Evolutionary conservation across 1,140 invertebrate genomes (phyloP).

Genomic region (Sarcophaga peregrina): DNA sequence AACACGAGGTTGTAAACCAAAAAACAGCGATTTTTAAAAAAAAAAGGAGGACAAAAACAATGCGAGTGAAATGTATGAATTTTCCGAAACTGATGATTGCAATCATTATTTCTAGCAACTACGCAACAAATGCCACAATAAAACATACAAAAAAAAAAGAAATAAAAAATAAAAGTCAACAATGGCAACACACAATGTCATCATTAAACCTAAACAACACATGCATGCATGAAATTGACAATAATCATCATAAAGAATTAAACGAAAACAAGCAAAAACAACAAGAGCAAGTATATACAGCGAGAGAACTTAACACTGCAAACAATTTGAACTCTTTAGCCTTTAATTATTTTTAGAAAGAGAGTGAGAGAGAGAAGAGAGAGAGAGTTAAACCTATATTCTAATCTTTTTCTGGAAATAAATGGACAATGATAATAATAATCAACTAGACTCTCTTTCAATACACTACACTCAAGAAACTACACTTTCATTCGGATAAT

Average conservation of each 20-base stretch:
- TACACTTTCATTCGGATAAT: too few species aligned
- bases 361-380: too few species aligned
- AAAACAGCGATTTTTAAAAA: too few species aligned
- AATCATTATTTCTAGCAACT: slow-evolving; percentile 18
- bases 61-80: too few species aligned
- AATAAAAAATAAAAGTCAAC: not conserved
- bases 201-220: not conserved
- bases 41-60: too few species aligned
- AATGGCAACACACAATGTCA: not conserved
- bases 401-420: too few species aligned
- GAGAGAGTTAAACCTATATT: too few species aligned
- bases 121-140: too few species aligned
- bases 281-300: not conserved
- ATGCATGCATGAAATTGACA: slow-evolving; percentile 1
- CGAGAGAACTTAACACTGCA: not conserved
- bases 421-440: too few species aligned
- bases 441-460: too few species aligned
- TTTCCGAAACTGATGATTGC: not conserved
- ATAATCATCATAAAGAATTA: not conserved
- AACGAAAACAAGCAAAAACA: not conserved
- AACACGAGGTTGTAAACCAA: too few species aligned
- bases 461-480: too few species aligned
- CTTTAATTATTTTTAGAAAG: not conserved
- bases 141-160: not conserved
- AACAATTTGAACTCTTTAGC: not conserved